Evolutionary conservation across 2,113 vertebrate species (phyloP).

Genomic region (Oreamnos americanus): DNA sequence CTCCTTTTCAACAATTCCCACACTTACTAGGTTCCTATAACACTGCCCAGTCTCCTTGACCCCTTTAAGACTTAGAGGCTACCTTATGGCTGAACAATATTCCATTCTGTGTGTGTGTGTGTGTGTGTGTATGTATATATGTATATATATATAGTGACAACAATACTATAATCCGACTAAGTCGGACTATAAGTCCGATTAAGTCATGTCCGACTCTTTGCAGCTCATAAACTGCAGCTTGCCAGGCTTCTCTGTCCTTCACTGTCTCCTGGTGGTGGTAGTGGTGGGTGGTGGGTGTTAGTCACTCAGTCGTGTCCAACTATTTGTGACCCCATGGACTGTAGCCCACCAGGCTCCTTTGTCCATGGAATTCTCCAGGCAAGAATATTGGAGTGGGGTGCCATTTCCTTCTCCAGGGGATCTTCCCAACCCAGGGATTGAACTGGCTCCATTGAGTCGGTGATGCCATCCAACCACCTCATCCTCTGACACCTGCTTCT

Average conservation of each 20-base stretch:
- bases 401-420: neutral
- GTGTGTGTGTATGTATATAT: accelerated
- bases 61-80: neutral
- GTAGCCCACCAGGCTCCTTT: neutral
- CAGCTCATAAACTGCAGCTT: neutral
- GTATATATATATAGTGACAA: no score
- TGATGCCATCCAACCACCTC: neutral
- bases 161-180: no score
- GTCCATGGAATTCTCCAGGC: neutral
- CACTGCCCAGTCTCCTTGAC: neutral
- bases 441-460: neutral
- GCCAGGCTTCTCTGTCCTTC: neutral
- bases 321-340: neutral
- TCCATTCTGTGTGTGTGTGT: neutral
- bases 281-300: neutral
- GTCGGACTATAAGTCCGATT: no score
- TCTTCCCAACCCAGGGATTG: neutral
- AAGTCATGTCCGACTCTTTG: neutral
- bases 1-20: neutral
- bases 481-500: neutral
- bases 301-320: neutral
- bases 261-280: neutral
- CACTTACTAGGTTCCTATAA: neutral
- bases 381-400: neutral
- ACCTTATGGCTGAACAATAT: neutral